Percentiles rank a stretch among this genome's conserved stretches.
Evolutionary conservation across 37 sponge, comb jelly and placozoan genomes (phyloP).

Genomic region (Amphimedon queenslandica): DNA sequence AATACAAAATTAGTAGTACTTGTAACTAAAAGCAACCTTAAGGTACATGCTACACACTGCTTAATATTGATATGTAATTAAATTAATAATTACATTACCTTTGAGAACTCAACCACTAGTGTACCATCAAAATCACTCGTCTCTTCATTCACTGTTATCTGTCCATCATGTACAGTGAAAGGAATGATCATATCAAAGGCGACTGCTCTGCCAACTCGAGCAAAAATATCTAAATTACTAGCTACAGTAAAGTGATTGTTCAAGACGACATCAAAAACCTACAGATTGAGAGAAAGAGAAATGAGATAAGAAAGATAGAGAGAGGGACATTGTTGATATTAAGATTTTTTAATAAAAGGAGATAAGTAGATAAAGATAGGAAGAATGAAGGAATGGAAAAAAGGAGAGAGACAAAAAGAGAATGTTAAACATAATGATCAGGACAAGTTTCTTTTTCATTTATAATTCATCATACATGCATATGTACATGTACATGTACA

Average conservation of each 20-base stretch:
- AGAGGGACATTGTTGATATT: too few relatives aligned
- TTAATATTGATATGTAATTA: neutral
- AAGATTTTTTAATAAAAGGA: too few relatives aligned
- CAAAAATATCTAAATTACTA: slow-evolving; percentile 81
- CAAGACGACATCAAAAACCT: slow-evolving; percentile 90
- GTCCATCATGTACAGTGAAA: slow-evolving; percentile 61
- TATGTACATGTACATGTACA: too few relatives aligned
- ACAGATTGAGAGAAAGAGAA: neutral
- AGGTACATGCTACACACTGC: too few relatives aligned
- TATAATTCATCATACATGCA: too few relatives aligned
- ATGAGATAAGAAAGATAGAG: neutral
- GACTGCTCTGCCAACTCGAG: slow-evolving; percentile 75
- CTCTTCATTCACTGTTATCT: slow-evolving; percentile 51
- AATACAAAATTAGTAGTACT: too few relatives aligned
- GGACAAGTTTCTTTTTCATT: too few relatives aligned
- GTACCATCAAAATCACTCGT: slow-evolving; percentile 67
- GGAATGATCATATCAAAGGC: slow-evolving; percentile 87
- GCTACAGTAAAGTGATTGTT: slow-evolving; percentile 65
- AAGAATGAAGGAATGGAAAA: too few relatives aligned
- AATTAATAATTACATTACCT: slow-evolving; percentile 48
- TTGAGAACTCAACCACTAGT: slow-evolving; percentile 78
- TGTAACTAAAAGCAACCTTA: too few relatives aligned
- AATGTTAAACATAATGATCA: neutral
- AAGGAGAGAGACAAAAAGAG: neutral
- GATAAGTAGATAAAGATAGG: too few relatives aligned